phyloP scores from a whole-genome alignment of 2,888 invertebrate genomes.

The Melanophora roralis region DNA sequence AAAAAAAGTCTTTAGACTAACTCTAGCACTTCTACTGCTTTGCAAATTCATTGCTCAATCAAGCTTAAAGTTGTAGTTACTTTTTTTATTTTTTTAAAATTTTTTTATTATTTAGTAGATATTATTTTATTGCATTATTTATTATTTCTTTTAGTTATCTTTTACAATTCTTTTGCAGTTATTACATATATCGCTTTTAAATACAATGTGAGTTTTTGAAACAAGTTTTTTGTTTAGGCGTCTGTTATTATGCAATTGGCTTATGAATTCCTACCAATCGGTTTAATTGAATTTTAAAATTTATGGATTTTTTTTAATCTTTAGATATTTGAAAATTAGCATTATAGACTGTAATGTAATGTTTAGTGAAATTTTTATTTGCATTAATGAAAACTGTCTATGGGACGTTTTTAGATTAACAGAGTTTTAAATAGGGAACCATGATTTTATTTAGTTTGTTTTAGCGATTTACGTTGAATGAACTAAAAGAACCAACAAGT shows the following conservation, averaged over 20 bases:
- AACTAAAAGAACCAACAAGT: too few relatives aligned
- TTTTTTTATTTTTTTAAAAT: background rate
- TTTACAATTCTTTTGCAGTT: constrained; percentile 24
- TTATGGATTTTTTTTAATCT: constrained; percentile 1
- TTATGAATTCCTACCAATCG: constrained; percentile 39
- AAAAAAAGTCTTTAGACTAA: constrained; percentile 7
- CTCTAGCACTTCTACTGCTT: constrained; percentile 41
- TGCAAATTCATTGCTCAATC: constrained; percentile 60
- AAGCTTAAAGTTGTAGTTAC: constrained; percentile 53
- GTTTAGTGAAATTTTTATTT: too few relatives aligned
- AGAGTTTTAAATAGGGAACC: too few relatives aligned
- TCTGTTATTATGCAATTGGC: constrained; percentile 30
- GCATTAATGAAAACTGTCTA: too few relatives aligned
- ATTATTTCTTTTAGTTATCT: background rate
- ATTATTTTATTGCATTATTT: constrained; percentile 16
- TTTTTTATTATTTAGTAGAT: background rate
- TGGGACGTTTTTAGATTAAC: too few relatives aligned
- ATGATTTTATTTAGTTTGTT: too few relatives aligned
- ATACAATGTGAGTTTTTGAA: constrained; percentile 21
- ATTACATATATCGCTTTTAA: background rate
- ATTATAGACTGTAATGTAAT: too few relatives aligned
- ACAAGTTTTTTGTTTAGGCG: constrained; percentile 41
- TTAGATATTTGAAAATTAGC: background rate
- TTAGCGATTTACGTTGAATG: too few relatives aligned
- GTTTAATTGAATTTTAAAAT: constrained; percentile 28